Evolutionary conservation across 53 echinoderm and acorn worm species (phyloP), one percentile per base, ranked within the genome.

Genomic region (Arbacia lixula): DNA sequence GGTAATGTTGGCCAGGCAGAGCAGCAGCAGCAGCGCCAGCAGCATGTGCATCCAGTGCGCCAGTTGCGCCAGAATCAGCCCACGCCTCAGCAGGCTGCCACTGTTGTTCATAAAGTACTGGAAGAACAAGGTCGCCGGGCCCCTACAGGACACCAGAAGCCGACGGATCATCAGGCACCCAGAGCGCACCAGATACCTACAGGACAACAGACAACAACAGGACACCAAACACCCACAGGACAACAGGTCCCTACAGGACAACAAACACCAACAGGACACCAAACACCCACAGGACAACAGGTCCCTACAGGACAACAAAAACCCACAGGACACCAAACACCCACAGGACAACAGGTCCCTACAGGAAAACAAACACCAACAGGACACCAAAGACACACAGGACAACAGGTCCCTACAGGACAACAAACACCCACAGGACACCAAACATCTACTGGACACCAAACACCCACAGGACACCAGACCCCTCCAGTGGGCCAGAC

Each of bases 1-100:
- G 41, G 17, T 6, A 43, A 43, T 41, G 43, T 12, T 41, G 27
- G 43, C 29, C 69, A 22, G 28, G 27, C 43, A 69, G 41, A 26
- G 3, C 12, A 4, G 27, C 69, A 69, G 41, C 21, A 6, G 69
- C 69, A 69, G 22, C 36, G 38, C 36, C 66, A 66, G 12, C 69
- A 43, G 26, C 74, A 74, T 53, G 54, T 74, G 12, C 74, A 51
- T 32, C 54, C 74, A 43, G 6, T 33, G 19, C 34, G 54, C 50
- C 74, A 74, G 20, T 16, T 43, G 4, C 40, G 29, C 5, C 43
- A 69, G 43, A 35, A 19, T 67, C 67, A 38, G 67, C 67, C 67
- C 36, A 22, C 67, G 9, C 12, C 3, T 2, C 67, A 35, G 38
- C n/a, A 36, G 67, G 25, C 21, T 38, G n/a, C 40, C 36, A 21